Evolutionary conservation across 2,797 vertebrate genomes (phyloP).

Genomic region (Pogonophryne albipinna): DNA sequence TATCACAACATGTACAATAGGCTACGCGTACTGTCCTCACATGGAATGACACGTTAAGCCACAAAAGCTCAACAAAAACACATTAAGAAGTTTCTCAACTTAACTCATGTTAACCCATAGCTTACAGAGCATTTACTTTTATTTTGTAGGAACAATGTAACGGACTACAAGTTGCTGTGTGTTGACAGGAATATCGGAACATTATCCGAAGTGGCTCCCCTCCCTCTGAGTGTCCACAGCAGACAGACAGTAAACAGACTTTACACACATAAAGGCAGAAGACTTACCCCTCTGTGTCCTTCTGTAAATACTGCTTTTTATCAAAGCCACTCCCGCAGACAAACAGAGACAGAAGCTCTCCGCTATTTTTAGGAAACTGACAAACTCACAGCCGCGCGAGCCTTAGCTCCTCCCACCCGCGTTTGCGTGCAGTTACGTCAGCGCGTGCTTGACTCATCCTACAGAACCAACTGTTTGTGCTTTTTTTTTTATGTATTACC

Average conservation of each 20-base stretch:
- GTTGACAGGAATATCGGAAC: not conserved
- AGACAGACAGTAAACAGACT: not conserved
- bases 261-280: not conserved
- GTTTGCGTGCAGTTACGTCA: not conserved
- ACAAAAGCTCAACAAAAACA: not conserved
- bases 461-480: not conserved
- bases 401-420: conserved; percentile 67
- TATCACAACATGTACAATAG: conserved; percentile 6
- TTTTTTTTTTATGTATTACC: too few species aligned
- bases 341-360: conserved; percentile 14
- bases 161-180: not conserved
- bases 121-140: not conserved
- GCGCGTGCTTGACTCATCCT: not conserved
- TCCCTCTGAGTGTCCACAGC: not conserved
- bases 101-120: too few species aligned
- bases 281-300: conserved; percentile 43
- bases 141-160: not conserved
- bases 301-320: not conserved
- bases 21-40: not conserved
- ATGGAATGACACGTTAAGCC: not conserved
- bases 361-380: conserved; percentile 74
- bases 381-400: conserved; percentile 59
- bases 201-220: not conserved
- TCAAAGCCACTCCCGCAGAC: conserved; percentile 12
- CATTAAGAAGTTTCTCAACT: not conserved